These are phyloP conservation scores for Zapornia atra DNA, from an alignment of 2,113 vertebrate genomes.

Conservation along the genomic window DNA sequence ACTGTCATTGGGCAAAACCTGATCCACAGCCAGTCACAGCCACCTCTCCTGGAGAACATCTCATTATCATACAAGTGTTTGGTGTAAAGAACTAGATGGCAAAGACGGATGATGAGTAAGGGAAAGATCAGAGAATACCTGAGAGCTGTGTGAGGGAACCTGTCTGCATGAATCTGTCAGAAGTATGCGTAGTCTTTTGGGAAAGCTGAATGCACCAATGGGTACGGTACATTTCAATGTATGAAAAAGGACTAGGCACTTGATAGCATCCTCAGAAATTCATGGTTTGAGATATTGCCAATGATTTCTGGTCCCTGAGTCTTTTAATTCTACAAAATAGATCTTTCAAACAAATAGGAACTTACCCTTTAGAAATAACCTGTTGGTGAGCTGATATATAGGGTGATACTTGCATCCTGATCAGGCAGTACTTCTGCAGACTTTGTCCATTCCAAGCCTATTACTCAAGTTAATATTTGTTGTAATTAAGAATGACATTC, in stretches of 20 bases:
- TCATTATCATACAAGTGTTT: not conserved
- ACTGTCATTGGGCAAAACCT: accelerated
- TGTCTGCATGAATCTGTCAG: not conserved
- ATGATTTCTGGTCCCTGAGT: not conserved
- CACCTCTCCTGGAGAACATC: not conserved
- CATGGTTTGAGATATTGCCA: not conserved
- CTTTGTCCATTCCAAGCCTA: not conserved
- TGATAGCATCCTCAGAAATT: not conserved
- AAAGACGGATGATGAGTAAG: not conserved
- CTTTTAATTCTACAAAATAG: not conserved
- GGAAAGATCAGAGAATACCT: not conserved
- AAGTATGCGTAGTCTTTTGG: not conserved
- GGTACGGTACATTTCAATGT: accelerated
- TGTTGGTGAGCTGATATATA: not conserved
- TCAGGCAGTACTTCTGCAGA: not conserved
- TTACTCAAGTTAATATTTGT: not conserved
- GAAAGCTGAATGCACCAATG: not conserved
- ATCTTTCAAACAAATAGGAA: not conserved
- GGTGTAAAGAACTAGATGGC: not conserved
- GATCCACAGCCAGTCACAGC: not conserved
- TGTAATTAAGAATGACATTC: not conserved
- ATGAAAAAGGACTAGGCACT: not conserved
- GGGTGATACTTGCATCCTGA: not conserved
- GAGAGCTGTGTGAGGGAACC: not conserved
- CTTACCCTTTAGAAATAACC: not conserved